Conservation (phyloP, 2,113 vertebrate species). For the Deroptyus accipitrinus region DNA sequence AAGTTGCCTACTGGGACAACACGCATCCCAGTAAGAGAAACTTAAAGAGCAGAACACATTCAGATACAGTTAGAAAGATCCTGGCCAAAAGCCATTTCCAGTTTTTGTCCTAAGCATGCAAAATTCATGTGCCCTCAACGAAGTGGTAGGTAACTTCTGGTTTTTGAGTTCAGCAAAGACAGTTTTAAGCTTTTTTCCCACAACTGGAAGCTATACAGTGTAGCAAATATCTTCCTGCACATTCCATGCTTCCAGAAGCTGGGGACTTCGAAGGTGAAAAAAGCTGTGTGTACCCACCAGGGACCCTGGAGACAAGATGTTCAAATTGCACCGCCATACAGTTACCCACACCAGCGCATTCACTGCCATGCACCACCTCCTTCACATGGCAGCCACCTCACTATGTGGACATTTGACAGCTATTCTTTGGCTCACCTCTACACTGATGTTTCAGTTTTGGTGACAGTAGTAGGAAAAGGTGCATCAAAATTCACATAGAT, state of each 20-base stretch:
- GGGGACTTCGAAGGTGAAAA: background rate
- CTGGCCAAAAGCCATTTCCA: background rate
- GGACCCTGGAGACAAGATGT: background rate
- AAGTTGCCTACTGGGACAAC: background rate
- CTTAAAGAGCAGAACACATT: background rate
- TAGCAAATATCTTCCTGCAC: background rate
- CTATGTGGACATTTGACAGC: background rate
- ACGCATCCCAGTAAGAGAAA: background rate
- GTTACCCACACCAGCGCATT: background rate
- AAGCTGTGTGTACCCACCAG: background rate
- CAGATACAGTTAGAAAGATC: background rate
- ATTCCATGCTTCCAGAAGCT: background rate
- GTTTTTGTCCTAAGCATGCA: background rate
- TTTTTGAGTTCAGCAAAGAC: background rate
- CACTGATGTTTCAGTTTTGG: background rate
- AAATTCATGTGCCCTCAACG: background rate
- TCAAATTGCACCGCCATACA: background rate
- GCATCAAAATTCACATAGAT: background rate
- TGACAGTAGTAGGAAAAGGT: background rate
- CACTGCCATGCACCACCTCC: no score
- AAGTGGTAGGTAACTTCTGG: background rate
- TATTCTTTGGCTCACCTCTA: background rate
- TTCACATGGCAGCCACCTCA: background rate
- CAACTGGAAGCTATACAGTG: background rate
- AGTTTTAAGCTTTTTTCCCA: background rate